Evolutionary conservation across 2,113 vertebrate species (phyloP).

Genomic region (Microtus ochrogaster): DNA sequence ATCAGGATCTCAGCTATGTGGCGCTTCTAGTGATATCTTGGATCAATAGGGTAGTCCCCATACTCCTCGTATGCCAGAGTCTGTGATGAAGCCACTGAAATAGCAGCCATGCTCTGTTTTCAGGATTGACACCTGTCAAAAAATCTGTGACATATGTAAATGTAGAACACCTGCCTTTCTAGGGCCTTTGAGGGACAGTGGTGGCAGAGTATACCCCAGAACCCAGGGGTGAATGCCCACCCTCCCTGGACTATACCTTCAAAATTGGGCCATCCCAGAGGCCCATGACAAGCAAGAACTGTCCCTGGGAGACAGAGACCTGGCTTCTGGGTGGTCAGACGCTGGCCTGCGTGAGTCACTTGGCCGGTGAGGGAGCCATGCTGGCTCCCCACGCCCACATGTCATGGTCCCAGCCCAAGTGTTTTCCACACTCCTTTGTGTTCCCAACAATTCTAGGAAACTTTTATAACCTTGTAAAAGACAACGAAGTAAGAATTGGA

Average conservation of each 20-base stretch:
- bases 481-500: neutral
- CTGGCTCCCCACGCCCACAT: neutral
- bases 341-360: neutral
- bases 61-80: neutral
- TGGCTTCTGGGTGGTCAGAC: neutral
- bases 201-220: accelerated
- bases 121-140: accelerated
- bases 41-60: neutral
- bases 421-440: neutral
- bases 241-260: neutral
- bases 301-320: neutral
- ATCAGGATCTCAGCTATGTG: accelerated
- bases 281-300: neutral
- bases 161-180: neutral
- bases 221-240: too few species aligned
- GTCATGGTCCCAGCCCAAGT: neutral
- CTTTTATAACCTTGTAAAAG: neutral
- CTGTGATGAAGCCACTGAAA: slow-evolving; percentile 45
- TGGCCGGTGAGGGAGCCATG: neutral
- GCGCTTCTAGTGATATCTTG: neutral
- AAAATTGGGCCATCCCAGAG: neutral
- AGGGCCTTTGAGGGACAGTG: too few species aligned
- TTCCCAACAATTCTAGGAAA: neutral
- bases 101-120: neutral
- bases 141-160: accelerated